Base-by-base conservation (phyloP, 1,140 invertebrate genomes). In the Ylistrum balloti region DNA sequence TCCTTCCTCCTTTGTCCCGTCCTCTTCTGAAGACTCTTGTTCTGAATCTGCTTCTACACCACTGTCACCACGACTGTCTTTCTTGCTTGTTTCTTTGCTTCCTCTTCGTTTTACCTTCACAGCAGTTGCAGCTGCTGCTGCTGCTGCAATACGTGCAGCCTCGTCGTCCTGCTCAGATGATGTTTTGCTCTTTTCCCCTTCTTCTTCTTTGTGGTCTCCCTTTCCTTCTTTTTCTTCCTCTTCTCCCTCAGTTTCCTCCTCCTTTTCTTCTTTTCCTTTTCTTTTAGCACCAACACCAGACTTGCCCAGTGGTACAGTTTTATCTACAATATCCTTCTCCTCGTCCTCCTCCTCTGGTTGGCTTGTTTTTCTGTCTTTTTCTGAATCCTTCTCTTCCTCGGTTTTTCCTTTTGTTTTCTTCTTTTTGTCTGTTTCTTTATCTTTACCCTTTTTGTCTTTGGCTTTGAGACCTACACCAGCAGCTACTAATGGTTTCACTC, bases 241-340 rank as follows among this genome's bases (percentile, higher is more conserved):
- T 33, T 92, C 89, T 20, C 86, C 87, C 56, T 91, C 22, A 33
- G 86, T 48, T 48, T 48, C 13, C 33, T 33, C 87, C 38, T 86
- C 56, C 48, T 33, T 45, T 28, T 88, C 33, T 91, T 85, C 32
- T 91, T 88, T 45, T 87, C 86, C 22, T 89, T 89, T n/a, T 87
- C 86, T 34, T 86, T 74, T 74, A 74, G 56, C 56, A 74, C 56
- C 56, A 74, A 74, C 56, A 28, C 56, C 56, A 28, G 9, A 22
- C n/a, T 74, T 74, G 1, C 56, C 56, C 3, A 74, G 56, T 28
- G 56, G 56, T 28, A 74, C 56, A 74, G 56, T 74, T 74, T 45
- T 45, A n/a, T 35, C 38, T n/a, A 74, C n/a, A n/a, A n/a, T 74
- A 28, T 74, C 56, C 56, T 74, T 74, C 56, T 74, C 56, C 5